Percentiles rank a stretch among this genome's conserved stretches.
Evolutionary conservation across 2,113 vertebrate genomes (phyloP).

Genomic region (Phalacrocorax brasilianus): DNA sequence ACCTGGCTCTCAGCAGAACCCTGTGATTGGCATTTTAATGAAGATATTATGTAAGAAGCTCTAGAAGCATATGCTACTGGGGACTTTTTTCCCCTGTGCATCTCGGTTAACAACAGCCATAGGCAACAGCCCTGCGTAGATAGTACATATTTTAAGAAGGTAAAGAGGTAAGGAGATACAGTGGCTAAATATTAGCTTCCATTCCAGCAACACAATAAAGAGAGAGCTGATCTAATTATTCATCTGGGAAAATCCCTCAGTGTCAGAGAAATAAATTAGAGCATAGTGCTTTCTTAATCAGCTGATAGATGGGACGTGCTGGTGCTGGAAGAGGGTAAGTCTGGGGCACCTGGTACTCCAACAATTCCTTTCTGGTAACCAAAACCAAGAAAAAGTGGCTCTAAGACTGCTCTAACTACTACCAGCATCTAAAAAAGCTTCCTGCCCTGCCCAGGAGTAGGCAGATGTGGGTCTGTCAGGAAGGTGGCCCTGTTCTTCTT

Average conservation of each 20-base stretch:
- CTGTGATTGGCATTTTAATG: conserved; percentile 9
- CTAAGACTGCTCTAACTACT: background rate
- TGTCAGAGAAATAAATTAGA: background rate
- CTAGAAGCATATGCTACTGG: background rate
- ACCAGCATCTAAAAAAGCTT: background rate
- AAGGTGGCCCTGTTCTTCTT: background rate
- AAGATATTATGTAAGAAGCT: background rate
- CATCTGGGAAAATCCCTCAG: background rate
- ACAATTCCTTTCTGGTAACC: background rate
- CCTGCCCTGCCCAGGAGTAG: background rate
- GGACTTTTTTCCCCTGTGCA: background rate
- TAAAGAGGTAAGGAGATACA: background rate
- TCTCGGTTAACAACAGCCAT: background rate
- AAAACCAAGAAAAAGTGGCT: background rate
- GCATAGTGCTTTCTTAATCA: background rate
- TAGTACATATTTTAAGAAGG: background rate
- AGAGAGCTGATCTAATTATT: background rate
- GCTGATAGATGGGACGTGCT: background rate
- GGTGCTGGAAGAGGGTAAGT: background rate
- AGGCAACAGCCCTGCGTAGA: background rate
- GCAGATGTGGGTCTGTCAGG: background rate
- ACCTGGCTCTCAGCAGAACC: background rate
- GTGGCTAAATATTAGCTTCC: background rate
- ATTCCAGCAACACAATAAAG: background rate
- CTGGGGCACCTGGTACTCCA: background rate